Conservation (phyloP, 2,113 vertebrate genomes). For the Cyanoramphus novaezelandiae region DNA sequence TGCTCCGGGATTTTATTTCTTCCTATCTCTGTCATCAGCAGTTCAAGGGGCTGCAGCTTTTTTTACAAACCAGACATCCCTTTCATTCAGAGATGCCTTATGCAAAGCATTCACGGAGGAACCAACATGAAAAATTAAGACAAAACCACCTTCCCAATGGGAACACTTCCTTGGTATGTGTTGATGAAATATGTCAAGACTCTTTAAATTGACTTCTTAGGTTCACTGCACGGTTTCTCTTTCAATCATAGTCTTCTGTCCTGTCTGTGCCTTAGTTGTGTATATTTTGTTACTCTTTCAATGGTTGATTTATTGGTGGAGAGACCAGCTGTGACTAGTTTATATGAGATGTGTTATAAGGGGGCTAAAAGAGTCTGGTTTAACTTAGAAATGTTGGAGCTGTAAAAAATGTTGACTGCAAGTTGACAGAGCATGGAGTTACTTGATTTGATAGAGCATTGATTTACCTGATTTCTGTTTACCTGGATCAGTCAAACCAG, state of each 20-base stretch:
- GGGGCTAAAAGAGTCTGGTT: conserved; percentile 11
- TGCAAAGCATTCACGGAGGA: not conserved
- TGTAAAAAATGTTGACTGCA: not conserved
- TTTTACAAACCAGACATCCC: not conserved
- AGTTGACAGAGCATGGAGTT: not conserved
- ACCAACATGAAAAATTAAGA: not conserved
- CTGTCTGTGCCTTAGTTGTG: conserved; percentile 3
- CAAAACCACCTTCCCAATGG: not conserved
- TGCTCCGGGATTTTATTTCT: not conserved
- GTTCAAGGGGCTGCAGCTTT: not conserved
- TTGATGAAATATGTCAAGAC: conserved; percentile 51
- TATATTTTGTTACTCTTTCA: conserved; percentile 26
- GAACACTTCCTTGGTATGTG: conserved; percentile 14
- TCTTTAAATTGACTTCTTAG: conserved; percentile 40
- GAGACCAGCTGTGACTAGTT: conserved; percentile 42
- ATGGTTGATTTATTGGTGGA: conserved; percentile 7
- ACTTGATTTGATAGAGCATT: not conserved
- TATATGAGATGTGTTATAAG: not conserved
- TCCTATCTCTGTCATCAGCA: not conserved
- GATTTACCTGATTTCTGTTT: not conserved
- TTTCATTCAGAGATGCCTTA: not conserved
- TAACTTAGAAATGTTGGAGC: not conserved
- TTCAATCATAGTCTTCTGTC: conserved; percentile 20
- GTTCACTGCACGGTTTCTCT: conserved; percentile 19
- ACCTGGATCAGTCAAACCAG: not conserved